phyloP scores from a whole-genome alignment of 2,797 vertebrate genomes.

The Spinus pinus region DNA sequence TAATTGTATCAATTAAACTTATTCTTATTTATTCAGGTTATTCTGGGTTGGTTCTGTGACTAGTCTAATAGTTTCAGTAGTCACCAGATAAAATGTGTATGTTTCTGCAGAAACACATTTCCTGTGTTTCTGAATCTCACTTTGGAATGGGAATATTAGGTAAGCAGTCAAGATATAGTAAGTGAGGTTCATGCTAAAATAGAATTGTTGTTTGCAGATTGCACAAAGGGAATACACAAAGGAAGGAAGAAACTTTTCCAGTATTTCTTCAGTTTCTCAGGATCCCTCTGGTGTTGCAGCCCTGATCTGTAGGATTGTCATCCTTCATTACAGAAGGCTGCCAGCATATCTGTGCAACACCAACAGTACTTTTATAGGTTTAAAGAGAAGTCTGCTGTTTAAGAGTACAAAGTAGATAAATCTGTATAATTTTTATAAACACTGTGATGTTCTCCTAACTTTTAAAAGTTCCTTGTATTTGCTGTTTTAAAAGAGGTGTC shows the following conservation, averaged over 20 bases:
- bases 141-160: neutral
- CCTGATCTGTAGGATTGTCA: neutral
- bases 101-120: neutral
- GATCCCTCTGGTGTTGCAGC: neutral
- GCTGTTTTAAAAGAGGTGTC: neutral
- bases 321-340: neutral
- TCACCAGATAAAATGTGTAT: neutral
- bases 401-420: neutral
- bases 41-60: neutral
- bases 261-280: neutral
- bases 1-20: neutral
- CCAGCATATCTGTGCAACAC: neutral
- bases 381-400: neutral
- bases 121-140: neutral
- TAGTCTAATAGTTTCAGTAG: neutral
- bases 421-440: neutral
- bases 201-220: neutral
- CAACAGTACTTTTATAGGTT: neutral
- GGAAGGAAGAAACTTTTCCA: neutral
- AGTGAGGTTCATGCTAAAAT: neutral
- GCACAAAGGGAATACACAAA: accelerated
- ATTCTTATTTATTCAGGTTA: neutral
- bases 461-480: neutral
- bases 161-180: neutral
- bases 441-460: neutral